Conservation (phyloP, 2,113 vertebrate species). For the Dicrurus megarhynchus region DNA sequence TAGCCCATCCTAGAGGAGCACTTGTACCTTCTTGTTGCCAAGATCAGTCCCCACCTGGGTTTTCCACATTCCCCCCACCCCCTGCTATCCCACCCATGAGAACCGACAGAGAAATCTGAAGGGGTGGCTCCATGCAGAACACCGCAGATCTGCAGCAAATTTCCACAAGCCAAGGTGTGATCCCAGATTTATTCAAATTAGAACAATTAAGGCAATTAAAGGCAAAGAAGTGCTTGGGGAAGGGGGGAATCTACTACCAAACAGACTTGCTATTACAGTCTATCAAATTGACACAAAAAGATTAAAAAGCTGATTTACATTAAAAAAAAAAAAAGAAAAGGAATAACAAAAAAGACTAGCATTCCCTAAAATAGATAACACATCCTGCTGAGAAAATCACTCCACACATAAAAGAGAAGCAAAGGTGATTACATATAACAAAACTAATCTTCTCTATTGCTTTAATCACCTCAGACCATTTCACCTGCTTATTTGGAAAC, state of each 20-base stretch:
- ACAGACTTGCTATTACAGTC: conserved; percentile 68
- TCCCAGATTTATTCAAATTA: conserved; percentile 72
- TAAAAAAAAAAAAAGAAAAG: not conserved
- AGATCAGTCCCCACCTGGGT: not conserved
- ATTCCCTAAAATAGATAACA: conserved; percentile 74
- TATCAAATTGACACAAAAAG: conserved; percentile 76
- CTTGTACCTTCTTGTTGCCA: not conserved
- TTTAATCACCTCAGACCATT: conserved; percentile 74
- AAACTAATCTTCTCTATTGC: conserved; percentile 75
- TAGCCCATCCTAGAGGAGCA: not conserved
- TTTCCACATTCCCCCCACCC: not conserved
- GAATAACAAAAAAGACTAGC: not conserved
- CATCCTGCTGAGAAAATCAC: conserved; percentile 73
- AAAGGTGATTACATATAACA: conserved; percentile 75
- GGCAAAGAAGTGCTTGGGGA: conserved; percentile 58
- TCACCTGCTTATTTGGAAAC: conserved; percentile 74
- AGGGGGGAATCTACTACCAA: conserved; percentile 44
- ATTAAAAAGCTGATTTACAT: conserved; percentile 76
- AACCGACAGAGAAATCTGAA: not conserved
- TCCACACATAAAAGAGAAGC: conserved; percentile 69
- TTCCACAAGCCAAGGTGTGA: conserved; percentile 63
- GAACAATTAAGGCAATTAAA: conserved; percentile 77
- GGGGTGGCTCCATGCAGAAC: not conserved
- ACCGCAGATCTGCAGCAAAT: not conserved
- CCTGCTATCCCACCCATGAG: not conserved